Base-by-base conservation (phyloP, 2,113 vertebrate genomes). In the Eubucco bourcierii region DNA sequence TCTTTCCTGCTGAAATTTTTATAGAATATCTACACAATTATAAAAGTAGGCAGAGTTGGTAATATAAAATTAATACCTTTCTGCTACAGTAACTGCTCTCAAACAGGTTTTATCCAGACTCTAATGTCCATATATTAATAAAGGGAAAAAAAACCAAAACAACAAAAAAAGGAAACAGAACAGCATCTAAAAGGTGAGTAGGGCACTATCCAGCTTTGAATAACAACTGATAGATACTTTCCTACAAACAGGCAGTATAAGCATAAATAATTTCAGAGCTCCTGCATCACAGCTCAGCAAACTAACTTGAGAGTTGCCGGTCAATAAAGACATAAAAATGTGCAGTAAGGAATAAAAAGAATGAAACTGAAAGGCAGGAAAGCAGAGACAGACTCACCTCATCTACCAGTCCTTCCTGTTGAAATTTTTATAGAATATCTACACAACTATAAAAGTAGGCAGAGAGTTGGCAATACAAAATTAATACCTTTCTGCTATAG, bases 351-450 rank as follows among this genome's bases (percentile, higher is more conserved):
- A n/a, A n/a, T n/a, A n/a, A n/a, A 67, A 33, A 93, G 65, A 81
- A 90, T 79, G 61, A 95, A 95, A 88, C 31, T 61, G 78, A 90
- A 87, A 91, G 64, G 41, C 90, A 90, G 41, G 28, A 84, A 89
- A 72, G 46, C 24, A 47, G 80, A 82, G 46, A 61, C 0, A 80
- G 29, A 87, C 23, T 75, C 6, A 20, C 15, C 24, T 90, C 64
- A 56, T 73, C 76, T 87, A 82, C 41, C 61, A 67, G 44, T 31
- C 47, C 66, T 85, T 72, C 27, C 33, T 72, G 24, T 19, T 83
- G 58, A 84, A 93, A 83, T 39, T 84, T 41, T 80, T 67, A 67
- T 9, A 78, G 37, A 77, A 70, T 34, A 83, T 7, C 56, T 87
- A 73, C 8, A 46, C 16, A 60, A 67, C 65, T 80, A 77, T 18